Evolutionary conservation across 2,888 invertebrate genomes (phyloP), one percentile per base, ranked within the genome.

Genomic region (Phalangium opilio): DNA sequence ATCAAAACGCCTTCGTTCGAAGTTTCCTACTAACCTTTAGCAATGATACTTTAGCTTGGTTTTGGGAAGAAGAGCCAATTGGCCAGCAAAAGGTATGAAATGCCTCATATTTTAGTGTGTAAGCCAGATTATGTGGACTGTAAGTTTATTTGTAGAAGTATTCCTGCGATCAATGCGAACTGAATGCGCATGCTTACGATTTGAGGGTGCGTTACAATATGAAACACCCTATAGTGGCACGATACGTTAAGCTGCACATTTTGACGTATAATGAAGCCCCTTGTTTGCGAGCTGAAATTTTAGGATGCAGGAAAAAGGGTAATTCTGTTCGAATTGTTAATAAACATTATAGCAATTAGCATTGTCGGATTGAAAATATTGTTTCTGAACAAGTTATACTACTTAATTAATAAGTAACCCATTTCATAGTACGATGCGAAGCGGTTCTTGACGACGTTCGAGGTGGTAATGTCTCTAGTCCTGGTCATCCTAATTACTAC

Each of bases 61-160:
- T 45, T n/a, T 55, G 46, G 41, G 59, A 59, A 51, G 59, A 59
- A 49, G 56, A 58, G 38, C 59, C 59, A 2, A 53, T 59, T 8
- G 59, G 59, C 19, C 50, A 52, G 34, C 53, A 57, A 44, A 59
- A 59, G 48, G 57, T 59, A 20, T 17, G 32, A n/a, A n/a, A n/a
- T n/a, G n/a, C n/a, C n/a, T n/a, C n/a, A n/a, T n/a, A n/a, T n/a
- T n/a, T n/a, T n/a, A n/a, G n/a, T n/a, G n/a, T n/a, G n/a, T n/a
- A n/a, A n/a, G n/a, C n/a, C n/a, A n/a, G n/a, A n/a, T n/a, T n/a
- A n/a, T n/a, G n/a, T n/a, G n/a, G n/a, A n/a, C n/a, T n/a, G n/a
- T n/a, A n/a, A n/a, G n/a, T n/a, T n/a, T n/a, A n/a, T n/a, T n/a
- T n/a, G n/a, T 35, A 57, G 57, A 47, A 52, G 14, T 59, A 59